Evolutionary conservation across 2,888 invertebrate genomes (phyloP), one percentile per base, ranked within the genome.

Genomic region (Embidobia sp.): DNA sequence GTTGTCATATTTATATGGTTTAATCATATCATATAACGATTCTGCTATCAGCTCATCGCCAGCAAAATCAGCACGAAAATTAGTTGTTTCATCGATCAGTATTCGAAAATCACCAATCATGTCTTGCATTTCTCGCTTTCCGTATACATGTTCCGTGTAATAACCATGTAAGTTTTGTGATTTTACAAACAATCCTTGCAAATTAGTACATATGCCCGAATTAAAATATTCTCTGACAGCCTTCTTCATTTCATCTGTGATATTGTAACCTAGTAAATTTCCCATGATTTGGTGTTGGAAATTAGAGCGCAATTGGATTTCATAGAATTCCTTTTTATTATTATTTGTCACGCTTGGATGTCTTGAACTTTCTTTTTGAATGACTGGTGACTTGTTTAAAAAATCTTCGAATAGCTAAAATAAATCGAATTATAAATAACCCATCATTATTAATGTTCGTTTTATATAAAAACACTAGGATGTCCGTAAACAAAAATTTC

Each of bases 361-460:
- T 55, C 66, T 66, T 13, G 72, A 61, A 8, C 73, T 55, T 33
- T 57, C 57, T 6, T 5, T 19, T 51, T 69, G 63, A 11, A 77
- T n/a, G 7, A 13, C 13, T 8, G 11, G 3, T 0, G 61, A 69
- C 15, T 16, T 44, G 29, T 73, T 73, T 10, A 69, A 63, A 53
- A 67, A 79, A 0, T 67, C 27, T 55, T 75, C 67, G 35, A 79
- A 64, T 5, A 64, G 10, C 79, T 79, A 37, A 3, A 73, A 61
- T 33, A 64, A 10, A 11, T 8, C 40, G 13, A 26, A 31, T 33
- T 2, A 33, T 10, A 29, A 1, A 10, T n/a, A n/a, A n/a, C n/a
- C n/a, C n/a, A 11, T 48, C 11, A 42, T 46, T 42, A 16, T 18
- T 42, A 42, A 35, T 4, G n/a, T n/a, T n/a, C n/a, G n/a, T n/a